A percentile compares a stretch with the other conserved stretches of the same genome.
These are phyloP conservation scores for Ophion costatus DNA, from an alignment of 2,888 invertebrate genomes.

Conservation along the genomic window DNA sequence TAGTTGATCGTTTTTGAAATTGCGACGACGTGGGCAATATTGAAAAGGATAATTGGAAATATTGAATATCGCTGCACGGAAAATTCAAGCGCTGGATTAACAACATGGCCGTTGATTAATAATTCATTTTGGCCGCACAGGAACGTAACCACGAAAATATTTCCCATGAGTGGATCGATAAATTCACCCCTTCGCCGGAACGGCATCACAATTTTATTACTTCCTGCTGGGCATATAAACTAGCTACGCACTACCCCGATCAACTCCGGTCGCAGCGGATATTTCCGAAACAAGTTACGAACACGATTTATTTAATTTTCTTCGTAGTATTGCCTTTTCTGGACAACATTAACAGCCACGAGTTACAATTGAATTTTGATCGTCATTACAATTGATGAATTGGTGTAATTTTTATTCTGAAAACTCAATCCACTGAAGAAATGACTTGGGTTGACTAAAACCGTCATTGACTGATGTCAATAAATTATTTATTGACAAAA, in stretches of 20 bases:
- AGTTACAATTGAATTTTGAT: too few relatives aligned
- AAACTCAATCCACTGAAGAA: neutral
- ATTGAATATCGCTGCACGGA: neutral
- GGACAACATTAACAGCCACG: too few relatives aligned
- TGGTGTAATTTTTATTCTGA: too few relatives aligned
- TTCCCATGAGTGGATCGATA: conserved; percentile 38
- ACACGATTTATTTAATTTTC: too few relatives aligned
- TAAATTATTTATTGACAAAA: neutral
- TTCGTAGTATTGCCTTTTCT: too few relatives aligned
- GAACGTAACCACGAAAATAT: conserved; percentile 43
- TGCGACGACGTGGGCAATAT: neutral
- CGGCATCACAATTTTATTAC: conserved; percentile 20
- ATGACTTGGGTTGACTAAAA: neutral
- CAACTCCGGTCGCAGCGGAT: neutral
- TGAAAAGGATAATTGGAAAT: neutral
- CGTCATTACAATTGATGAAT: too few relatives aligned
- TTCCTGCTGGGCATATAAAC: neutral
- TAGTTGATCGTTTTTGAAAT: neutral
- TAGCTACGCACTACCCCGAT: neutral
- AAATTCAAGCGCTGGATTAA: neutral
- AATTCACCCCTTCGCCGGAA: conserved; percentile 14
- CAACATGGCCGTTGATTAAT: conserved; percentile 11
- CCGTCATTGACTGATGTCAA: neutral
- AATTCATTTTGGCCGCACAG: conserved; percentile 36
- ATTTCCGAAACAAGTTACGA: too few relatives aligned